Evolutionary conservation across 2,888 invertebrate genomes (phyloP).

Genomic region (Oxyscelio sp.): DNA sequence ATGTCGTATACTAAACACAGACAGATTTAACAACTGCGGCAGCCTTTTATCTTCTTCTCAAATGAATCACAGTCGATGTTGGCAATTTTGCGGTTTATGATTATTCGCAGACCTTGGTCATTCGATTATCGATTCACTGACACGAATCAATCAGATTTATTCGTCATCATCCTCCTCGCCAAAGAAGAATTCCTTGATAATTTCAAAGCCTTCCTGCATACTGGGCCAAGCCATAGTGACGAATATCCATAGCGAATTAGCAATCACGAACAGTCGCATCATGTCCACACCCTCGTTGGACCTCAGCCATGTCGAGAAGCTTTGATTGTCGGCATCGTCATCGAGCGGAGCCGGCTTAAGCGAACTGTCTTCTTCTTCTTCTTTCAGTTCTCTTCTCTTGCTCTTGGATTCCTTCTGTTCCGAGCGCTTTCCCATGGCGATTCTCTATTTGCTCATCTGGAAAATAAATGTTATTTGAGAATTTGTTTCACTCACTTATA

Average conservation of each 20-base stretch:
- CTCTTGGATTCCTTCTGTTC: slow-evolving; percentile 77
- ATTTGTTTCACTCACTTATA: background rate
- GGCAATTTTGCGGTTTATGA: no score
- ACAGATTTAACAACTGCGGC: no score
- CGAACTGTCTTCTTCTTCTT: slow-evolving; percentile 72
- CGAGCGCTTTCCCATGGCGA: slow-evolving; percentile 81
- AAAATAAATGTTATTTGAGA: slow-evolving; percentile 53
- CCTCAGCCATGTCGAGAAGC: slow-evolving; percentile 86
- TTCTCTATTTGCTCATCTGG: slow-evolving; percentile 72
- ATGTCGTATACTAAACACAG: no score
- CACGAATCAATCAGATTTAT: slow-evolving; percentile 1
- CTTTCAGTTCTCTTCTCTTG: slow-evolving; percentile 58
- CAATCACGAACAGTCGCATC: slow-evolving; percentile 94
- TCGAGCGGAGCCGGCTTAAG: slow-evolving; percentile 70
- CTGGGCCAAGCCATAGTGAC: slow-evolving; percentile 93
- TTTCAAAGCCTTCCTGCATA: slow-evolving; percentile 90
- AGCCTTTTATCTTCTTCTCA: no score
- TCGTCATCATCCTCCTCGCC: slow-evolving; percentile 79
- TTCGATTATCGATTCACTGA: no score
- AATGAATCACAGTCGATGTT: no score
- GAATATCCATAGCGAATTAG: slow-evolving; percentile 93
- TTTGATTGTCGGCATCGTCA: slow-evolving; percentile 84
- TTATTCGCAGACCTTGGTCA: no score
- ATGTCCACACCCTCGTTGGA: slow-evolving; percentile 92
- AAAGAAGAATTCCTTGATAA: slow-evolving; percentile 87